Conservation (phyloP, 1,140 invertebrate species). For the Capitella teleta region DNA sequence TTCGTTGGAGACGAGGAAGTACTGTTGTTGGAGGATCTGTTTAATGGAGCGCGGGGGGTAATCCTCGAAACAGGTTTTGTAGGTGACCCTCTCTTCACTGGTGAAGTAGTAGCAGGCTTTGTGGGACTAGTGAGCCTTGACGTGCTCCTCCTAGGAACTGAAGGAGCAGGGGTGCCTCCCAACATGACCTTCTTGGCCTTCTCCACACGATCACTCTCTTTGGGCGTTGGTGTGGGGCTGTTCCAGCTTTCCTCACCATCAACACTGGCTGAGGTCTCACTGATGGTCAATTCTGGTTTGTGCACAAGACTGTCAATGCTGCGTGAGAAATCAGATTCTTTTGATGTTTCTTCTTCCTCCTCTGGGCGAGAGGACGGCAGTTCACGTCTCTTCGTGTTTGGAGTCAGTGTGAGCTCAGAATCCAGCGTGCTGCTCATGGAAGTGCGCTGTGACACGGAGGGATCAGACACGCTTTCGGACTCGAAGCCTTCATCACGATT, state of each 20-base stretch:
- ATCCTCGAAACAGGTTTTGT: too few relatives aligned
- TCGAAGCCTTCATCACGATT: conserved; percentile 31
- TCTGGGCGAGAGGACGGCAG: neutral
- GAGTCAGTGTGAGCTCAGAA: conserved; percentile 16
- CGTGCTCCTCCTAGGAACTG: neutral
- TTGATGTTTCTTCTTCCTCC: neutral
- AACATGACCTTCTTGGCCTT: too few relatives aligned
- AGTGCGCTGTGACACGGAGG: conserved; percentile 31
- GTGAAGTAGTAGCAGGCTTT: neutral
- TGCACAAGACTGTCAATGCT: conserved; percentile 5
- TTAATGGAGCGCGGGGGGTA: too few relatives aligned
- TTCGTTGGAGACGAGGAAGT: neutral
- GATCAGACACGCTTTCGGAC: conserved; percentile 25
- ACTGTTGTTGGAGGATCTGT: too few relatives aligned
- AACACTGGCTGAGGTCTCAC: neutral
- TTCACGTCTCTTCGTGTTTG: neutral
- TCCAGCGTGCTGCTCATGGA: conserved; percentile 37
- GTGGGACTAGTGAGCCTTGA: neutral
- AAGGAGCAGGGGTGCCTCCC: too few relatives aligned
- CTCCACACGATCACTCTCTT: too few relatives aligned
- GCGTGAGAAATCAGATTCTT: neutral
- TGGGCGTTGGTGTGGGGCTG: neutral
- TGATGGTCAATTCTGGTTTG: neutral
- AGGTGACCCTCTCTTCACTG: neutral
- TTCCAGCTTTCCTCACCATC: neutral